Base-by-base conservation (phyloP, 2,888 invertebrate species). In the Phaonia tiefii region DNA sequence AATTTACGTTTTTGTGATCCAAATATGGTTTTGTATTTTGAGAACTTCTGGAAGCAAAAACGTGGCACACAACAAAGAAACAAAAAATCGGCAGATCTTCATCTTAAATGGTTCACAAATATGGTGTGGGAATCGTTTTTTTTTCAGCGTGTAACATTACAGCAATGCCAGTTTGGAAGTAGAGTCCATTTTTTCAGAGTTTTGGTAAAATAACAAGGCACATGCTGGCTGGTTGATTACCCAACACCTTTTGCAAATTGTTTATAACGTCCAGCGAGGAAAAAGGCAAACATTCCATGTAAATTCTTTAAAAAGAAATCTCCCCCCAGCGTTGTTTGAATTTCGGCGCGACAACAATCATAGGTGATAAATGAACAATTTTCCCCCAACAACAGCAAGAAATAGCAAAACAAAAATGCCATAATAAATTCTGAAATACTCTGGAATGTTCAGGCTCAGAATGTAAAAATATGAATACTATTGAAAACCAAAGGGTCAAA, bases 401-500 rank as follows among this genome's bases (percentile, higher is more conserved):
- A 7, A 22, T n/a, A 39, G 39, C 15, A 37, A 63, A 20, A 20
- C 60, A 3, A 51, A 20, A 11, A 22, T 63, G 42, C 22, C 39
- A 63, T 39, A 42, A 22, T 15, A 42, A 39, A 63, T 63, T 63
- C 8, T n/a, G 13, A 63, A 63, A 63, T 58, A n/a, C 15, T 58
- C 15, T 54, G 17, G 25, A 49, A 54, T 25, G 54, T 1, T 0
- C 13, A 25, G 8, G 49, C 20, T n/a, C n/a, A n/a, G n/a, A n/a
- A n/a, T n/a, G n/a, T 0, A 11, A 17, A 39, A 20, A 39, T 63
- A 42, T 42, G 63, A 42, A 13, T 56, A 75, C 17, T n/a, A n/a
- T n/a, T n/a, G n/a, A n/a, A 54, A 51, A 51, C 66, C 75, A 17
- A 78, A 81, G 75, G 69, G 49, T 78, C 75, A 81, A 81, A 78